Base-by-base conservation (phyloP, 64 coral and sea anemone species). In the Platygyra sinensis region DNA sequence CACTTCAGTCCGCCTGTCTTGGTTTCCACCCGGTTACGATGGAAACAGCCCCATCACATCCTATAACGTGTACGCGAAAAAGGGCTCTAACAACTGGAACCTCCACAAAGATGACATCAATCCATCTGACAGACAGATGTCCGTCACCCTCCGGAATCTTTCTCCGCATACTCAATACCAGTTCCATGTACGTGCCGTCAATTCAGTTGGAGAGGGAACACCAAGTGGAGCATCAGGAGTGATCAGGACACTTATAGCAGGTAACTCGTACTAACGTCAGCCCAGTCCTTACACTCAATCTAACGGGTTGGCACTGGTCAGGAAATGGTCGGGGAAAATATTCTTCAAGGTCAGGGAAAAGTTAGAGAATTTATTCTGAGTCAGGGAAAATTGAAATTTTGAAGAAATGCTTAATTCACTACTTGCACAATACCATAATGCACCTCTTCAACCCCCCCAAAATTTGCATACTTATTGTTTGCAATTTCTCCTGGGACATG, bases 11-110 rank as follows among this genome's bases (percentile, higher is more conserved):
- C 95, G 95, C 5, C 46, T 96, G 15, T 81, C 91, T 1, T 96
- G 95, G 95, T 32, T 69, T 50, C 95, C 95, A 1, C 95, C 95
- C 0, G 95, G 83, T 7, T 96, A 96, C 55, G 62, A 82, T 30
- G 95, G 95, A 2, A 96, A 96, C 77, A 96, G 95, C 49, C 87
- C 59, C 63, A 96, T 96, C 18, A 72, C 87, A 61, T 94, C 92
- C 50, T 96, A 96, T 72, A 75, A 82, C 20, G 92, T 96, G 13
- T 91, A 96, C 19, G 61, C 65, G 49, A 88, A 87, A 67, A 93
- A 77, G 75, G 83, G 38, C 24, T 80, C 81, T 51, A 89, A 73
- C 22, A 46, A 5, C 28, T 96, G 95, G 95, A 80, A 90, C 27
- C 42, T 77, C 13, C 59, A 69, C 30, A 73, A 81, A 31, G 87